These are phyloP conservation scores for Musca domestica DNA, from an alignment of 1,140 invertebrate genomes.

Conservation along the genomic window DNA sequence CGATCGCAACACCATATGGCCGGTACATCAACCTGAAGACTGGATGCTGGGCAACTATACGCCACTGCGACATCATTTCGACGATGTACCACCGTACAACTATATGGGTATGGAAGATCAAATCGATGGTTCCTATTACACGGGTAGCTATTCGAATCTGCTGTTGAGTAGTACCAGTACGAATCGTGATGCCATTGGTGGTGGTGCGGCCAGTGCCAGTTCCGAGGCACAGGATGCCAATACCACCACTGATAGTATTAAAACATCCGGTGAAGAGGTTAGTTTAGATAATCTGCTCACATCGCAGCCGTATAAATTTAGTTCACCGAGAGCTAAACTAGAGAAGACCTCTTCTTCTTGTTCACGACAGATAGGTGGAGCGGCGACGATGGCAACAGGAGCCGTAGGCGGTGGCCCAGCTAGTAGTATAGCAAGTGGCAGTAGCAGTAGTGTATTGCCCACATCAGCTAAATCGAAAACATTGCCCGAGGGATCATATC, in stretches of 20 bases:
- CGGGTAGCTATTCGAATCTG: slow-evolving; percentile 45
- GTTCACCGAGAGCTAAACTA: slow-evolving; percentile 10
- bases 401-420: neutral
- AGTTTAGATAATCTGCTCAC: neutral
- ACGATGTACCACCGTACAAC: slow-evolving; percentile 47
- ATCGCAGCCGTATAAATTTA: slow-evolving; percentile 2
- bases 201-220: slow-evolving; percentile 26
- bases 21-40: slow-evolving; percentile 70
- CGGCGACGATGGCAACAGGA: neutral
- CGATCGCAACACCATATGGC: slow-evolving; percentile 79
- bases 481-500: slow-evolving; percentile 40
- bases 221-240: slow-evolving; percentile 36
- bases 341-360: slow-evolving; percentile 12
- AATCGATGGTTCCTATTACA: slow-evolving; percentile 44
- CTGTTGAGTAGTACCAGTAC: slow-evolving; percentile 25
- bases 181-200: slow-evolving; percentile 26
- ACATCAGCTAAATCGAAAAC: slow-evolving; percentile 43
- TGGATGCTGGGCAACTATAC: slow-evolving; percentile 55
- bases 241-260: slow-evolving; percentile 36
- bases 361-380: neutral
- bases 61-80: slow-evolving; percentile 49
- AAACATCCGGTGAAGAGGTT: slow-evolving; percentile 32
- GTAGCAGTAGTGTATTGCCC: neutral
- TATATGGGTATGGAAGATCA: slow-evolving; percentile 45
- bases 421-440: neutral